Base-by-base conservation (phyloP, 1,140 invertebrate genomes). In the Pogonognathellus flavescens region DNA sequence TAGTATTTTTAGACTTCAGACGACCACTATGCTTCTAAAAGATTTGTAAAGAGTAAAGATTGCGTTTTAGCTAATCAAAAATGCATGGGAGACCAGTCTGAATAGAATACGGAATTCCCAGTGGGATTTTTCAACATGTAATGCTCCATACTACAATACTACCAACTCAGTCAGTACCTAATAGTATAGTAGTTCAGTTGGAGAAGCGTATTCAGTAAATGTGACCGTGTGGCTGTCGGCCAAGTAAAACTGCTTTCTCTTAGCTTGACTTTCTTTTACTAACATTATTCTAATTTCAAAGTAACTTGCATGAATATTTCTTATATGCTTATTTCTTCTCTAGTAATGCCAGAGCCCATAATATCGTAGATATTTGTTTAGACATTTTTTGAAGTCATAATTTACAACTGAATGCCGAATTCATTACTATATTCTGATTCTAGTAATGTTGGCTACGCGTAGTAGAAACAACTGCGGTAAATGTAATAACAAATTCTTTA, bases 321-420 rank as follows among this genome's bases (percentile, higher is more conserved):
- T 66, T 31, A 66, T 66, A 66, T 66, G 1, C 22, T 14, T 66
- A 14, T 31, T 66, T 25, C 20, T 8, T 66, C 25, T 66, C 13
- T 25, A 66, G 14, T 25, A 25, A 25, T n/a, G n/a, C n/a, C n/a
- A 66, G 25, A 25, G 62, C 10, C 9, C 11, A 13, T 66, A 66
- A 66, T 66, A 66, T 66, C 1, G 66, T 6, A 16, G 62, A 66
- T 25, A 25, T 25, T 20, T 66, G 62, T 66, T 66, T 66, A 20
- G 62, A 66, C 62, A 66, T 76, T 76, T 76, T 76, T 41, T 76
- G 14, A 76, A 76, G 41, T 76, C 41, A 76, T 50, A 76, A 76
- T 76, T 76, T 76, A 76, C 70, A 76, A 31, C n/a, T 76, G 70
- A 76, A 76, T 76, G 41, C 70, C 16, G 70, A 76, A 76, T 76